Evolutionary conservation across 2,797 vertebrate species (phyloP).

Genomic region (Falco novaeseelandiae): DNA sequence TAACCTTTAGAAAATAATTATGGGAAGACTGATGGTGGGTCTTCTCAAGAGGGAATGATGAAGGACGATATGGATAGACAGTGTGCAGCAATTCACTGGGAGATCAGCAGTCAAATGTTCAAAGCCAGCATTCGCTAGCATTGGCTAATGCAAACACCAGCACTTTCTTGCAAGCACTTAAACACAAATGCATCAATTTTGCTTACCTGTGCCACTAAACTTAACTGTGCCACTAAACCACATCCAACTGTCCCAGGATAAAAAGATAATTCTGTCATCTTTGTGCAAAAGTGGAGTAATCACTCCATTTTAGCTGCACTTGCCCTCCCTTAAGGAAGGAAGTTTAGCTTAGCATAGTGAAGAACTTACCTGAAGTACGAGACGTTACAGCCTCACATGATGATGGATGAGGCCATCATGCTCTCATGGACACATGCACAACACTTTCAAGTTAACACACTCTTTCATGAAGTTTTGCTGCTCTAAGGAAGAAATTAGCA

Average conservation of each 20-base stretch:
- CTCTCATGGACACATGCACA: neutral
- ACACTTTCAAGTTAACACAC: neutral
- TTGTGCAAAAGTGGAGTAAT: neutral
- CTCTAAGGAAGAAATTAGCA: neutral
- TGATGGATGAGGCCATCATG: neutral
- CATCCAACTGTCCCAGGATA: neutral
- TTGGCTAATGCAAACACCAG: neutral
- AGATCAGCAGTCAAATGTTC: neutral
- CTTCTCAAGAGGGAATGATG: neutral
- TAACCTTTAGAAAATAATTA: conserved; percentile 2
- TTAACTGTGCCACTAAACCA: neutral
- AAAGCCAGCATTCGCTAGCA: neutral
- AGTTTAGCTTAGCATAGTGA: neutral
- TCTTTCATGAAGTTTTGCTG: neutral
- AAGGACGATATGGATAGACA: neutral
- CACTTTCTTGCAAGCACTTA: neutral
- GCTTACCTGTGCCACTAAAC: neutral
- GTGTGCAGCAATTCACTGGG: neutral
- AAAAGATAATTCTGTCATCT: neutral
- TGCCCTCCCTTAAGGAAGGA: neutral
- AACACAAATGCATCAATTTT: neutral
- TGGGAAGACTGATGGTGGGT: neutral
- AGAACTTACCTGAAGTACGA: neutral
- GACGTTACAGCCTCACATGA: neutral
- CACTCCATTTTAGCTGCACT: neutral